Conservation (phyloP, 2,113 vertebrate genomes). For the Phyllostomus discolor region DNA sequence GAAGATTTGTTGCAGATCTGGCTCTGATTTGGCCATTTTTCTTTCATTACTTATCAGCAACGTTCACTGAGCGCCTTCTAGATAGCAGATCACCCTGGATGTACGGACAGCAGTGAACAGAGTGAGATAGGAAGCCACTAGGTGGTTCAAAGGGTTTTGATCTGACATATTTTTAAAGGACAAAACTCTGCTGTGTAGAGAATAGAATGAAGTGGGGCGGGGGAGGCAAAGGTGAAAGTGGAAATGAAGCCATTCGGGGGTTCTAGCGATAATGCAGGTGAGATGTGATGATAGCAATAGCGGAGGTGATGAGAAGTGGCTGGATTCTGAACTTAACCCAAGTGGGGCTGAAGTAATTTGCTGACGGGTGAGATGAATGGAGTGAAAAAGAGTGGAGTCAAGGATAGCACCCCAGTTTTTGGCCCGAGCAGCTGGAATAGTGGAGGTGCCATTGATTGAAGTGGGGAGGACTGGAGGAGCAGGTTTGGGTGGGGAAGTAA, state of each 20-base stretch:
- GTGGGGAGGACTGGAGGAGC: not conserved
- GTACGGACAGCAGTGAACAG: not conserved
- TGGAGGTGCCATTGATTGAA: not conserved
- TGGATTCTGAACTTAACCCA: not conserved
- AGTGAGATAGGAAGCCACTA: not conserved
- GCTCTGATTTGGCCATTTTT: not conserved
- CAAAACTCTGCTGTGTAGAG: not conserved
- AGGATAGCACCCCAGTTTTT: not conserved
- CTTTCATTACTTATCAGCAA: not conserved
- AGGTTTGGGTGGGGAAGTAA: slow-evolving; percentile 46
- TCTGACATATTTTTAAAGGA: not conserved
- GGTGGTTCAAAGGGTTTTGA: not conserved
- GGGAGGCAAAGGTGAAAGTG: not conserved
- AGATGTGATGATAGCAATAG: not conserved
- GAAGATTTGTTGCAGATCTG: not conserved
- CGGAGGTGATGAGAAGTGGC: not conserved
- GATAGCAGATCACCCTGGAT: not conserved
- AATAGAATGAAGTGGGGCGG: not conserved
- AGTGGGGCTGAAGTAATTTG: not conserved
- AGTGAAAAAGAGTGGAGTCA: not conserved
- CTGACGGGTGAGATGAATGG: not conserved
- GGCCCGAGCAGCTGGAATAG: not conserved
- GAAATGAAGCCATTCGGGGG: not conserved
- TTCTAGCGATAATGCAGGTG: not conserved
- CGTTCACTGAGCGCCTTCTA: not conserved